Conservation (phyloP, 2,888 invertebrate genomes). For the Capitulum mitella region DNA sequence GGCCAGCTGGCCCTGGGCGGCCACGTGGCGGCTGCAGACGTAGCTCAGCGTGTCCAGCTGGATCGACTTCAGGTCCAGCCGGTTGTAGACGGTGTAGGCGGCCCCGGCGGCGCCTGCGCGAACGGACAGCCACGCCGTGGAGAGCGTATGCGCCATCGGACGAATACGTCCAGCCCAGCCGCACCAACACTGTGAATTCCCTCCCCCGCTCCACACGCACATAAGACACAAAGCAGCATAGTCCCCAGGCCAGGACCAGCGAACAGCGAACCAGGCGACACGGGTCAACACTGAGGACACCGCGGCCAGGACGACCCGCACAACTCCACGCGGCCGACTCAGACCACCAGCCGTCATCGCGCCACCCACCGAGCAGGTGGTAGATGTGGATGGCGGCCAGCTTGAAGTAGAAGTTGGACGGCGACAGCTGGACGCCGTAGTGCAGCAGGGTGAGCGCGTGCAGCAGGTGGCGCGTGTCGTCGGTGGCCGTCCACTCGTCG, state of each 20-base stretch:
- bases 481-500: constrained; percentile 50
- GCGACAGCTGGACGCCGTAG: constrained; percentile 63
- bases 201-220: too few species aligned
- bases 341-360: too few species aligned
- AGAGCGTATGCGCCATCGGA: too few species aligned
- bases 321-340: too few species aligned
- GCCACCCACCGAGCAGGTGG: constrained; percentile 57
- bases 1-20: constrained; percentile 62
- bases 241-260: too few species aligned
- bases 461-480: constrained; percentile 38
- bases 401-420: constrained; percentile 83
- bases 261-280: too few species aligned
- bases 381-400: constrained; percentile 73
- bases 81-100: constrained; percentile 65
- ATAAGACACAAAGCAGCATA: too few species aligned
- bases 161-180: too few species aligned
- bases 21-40: constrained; percentile 65
- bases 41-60: constrained; percentile 88
- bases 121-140: too few species aligned
- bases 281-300: too few species aligned
- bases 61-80: constrained; percentile 83
- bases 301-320: too few species aligned
- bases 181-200: too few species aligned
- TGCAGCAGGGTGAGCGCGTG: constrained; percentile 59
- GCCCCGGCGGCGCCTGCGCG: constrained; percentile 60